Conservation (phyloP, 2,888 invertebrate genomes). For the Lepidocyrtoides sp. region DNA sequence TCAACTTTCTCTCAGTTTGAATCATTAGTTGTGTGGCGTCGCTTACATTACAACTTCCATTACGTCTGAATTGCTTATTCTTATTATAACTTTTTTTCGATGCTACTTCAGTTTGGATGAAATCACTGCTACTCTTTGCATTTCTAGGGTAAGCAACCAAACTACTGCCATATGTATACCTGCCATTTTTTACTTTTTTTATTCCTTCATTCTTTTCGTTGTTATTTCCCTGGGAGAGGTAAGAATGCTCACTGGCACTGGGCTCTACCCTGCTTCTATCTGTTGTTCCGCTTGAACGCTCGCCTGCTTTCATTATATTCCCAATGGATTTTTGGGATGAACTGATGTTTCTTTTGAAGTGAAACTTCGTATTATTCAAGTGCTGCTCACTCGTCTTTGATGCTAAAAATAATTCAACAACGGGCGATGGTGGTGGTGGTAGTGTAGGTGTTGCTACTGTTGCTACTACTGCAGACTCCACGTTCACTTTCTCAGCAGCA, state of each 20-base stretch:
- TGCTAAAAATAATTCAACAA: background rate
- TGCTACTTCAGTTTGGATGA: background rate
- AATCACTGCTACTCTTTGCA: background rate
- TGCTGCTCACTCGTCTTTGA: background rate
- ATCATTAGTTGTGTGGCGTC: background rate
- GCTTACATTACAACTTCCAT: background rate
- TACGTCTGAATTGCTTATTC: background rate
- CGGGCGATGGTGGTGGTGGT: background rate
- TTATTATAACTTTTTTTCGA: background rate
- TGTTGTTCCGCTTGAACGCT: constrained; percentile 14
- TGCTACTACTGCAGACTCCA: background rate
- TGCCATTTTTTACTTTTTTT: constrained; percentile 23
- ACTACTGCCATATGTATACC: background rate
- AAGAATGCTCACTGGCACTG: background rate
- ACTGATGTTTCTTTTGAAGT: constrained; percentile 21
- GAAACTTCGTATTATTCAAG: background rate
- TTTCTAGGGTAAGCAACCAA: background rate
- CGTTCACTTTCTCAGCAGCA: background rate
- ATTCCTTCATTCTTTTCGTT: background rate
- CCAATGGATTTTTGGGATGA: constrained; percentile 32
- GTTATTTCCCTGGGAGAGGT: constrained; percentile 23
- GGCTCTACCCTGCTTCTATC: background rate
- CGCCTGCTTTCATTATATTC: constrained; percentile 17
- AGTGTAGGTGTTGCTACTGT: background rate
- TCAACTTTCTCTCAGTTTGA: background rate